phyloP scores from a whole-genome alignment of 2,113 vertebrate species.

The Sturnira hondurensis region DNA sequence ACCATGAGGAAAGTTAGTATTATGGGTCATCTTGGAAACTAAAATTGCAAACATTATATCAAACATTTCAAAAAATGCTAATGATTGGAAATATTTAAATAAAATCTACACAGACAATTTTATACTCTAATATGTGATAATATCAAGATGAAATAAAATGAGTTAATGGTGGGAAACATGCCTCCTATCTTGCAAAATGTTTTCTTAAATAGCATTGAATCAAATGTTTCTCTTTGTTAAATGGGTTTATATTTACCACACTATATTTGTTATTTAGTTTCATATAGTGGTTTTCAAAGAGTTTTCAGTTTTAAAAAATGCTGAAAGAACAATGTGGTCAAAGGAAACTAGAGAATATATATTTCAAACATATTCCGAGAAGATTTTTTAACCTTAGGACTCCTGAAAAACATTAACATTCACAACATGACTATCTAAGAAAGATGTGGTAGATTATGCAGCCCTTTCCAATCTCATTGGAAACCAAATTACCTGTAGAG shows the following conservation, averaged over 20 bases:
- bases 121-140: neutral
- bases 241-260: neutral
- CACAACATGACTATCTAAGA: neutral
- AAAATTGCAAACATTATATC: neutral
- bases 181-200: neutral
- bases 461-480: neutral
- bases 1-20: neutral
- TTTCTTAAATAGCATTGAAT: slow-evolving; percentile 9
- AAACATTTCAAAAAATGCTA: neutral
- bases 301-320: neutral
- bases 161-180: neutral
- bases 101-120: neutral
- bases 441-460: neutral
- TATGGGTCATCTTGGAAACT: neutral
- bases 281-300: neutral
- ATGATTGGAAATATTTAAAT: neutral
- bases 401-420: neutral
- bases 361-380: neutral
- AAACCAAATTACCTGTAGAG: neutral
- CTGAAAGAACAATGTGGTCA: neutral
- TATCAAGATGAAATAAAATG: neutral
- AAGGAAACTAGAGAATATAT: neutral
- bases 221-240: slow-evolving; percentile 14
- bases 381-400: neutral
- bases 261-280: neutral